These are phyloP conservation scores for Subacronicta megacephala DNA, from an alignment of 2,888 invertebrate genomes.

Conservation along the genomic window DNA sequence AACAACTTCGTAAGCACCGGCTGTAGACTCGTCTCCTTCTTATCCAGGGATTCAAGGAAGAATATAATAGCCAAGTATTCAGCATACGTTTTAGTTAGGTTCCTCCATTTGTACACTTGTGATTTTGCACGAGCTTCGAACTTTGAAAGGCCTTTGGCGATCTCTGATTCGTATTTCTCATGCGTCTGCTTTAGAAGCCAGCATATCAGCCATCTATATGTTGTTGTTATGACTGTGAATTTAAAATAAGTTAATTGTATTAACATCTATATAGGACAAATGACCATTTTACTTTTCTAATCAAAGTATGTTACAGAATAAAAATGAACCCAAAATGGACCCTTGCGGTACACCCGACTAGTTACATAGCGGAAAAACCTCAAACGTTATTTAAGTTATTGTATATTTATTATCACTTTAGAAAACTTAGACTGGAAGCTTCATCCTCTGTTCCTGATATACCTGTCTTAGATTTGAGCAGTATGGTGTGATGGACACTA, in stretches of 20 bases:
- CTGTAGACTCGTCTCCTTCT: conserved; percentile 74
- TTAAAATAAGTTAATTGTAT: background rate
- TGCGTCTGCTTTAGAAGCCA: conserved; percentile 93
- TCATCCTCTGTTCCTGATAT: too few species aligned
- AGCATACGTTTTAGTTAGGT: conserved; percentile 93
- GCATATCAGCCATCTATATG: conserved; percentile 96
- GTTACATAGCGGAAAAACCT: background rate
- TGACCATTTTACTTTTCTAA: too few species aligned
- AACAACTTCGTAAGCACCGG: conserved; percentile 86
- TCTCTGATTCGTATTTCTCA: conserved; percentile 88
- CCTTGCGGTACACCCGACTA: conserved; percentile 19
- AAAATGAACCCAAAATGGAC: background rate
- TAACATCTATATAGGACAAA: too few species aligned
- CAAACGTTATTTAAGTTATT: background rate
- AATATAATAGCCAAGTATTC: conserved; percentile 91
- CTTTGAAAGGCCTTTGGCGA: conserved; percentile 90
- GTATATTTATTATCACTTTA: background rate
- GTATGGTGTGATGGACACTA: background rate
- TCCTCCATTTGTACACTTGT: conserved; percentile 94
- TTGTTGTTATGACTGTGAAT: conserved; percentile 90
- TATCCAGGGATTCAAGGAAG: conserved; percentile 83
- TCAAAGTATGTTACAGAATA: too few species aligned
- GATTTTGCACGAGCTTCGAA: conserved; percentile 94
- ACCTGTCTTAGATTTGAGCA: background rate
- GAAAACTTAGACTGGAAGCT: background rate